Evolutionary conservation across 2,888 invertebrate genomes (phyloP).

Genomic region (Augiades crinisus): DNA sequence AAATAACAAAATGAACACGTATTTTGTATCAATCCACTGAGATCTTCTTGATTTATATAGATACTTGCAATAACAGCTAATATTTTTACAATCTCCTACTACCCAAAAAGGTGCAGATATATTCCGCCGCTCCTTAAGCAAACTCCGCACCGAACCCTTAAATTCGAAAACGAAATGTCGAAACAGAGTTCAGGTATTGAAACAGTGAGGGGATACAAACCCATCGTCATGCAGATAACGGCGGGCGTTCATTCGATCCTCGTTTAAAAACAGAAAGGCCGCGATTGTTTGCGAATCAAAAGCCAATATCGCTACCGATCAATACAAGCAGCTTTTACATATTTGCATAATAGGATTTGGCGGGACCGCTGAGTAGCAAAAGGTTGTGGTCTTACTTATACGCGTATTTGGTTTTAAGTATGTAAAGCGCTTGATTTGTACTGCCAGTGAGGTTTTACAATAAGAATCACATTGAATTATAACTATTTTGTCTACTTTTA

Average conservation of each 20-base stretch:
- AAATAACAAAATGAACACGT: too few species aligned
- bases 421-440: not conserved
- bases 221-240: not conserved
- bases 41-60: too few species aligned
- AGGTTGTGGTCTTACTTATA: conserved; percentile 26
- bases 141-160: not conserved
- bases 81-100: too few species aligned
- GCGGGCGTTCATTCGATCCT: conserved; percentile 40
- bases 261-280: conserved; percentile 66
- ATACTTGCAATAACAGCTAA: too few species aligned
- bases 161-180: too few species aligned
- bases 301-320: conserved; percentile 70
- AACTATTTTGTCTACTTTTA: too few species aligned
- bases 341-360: conserved; percentile 77
- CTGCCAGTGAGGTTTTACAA: not conserved
- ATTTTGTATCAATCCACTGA: too few species aligned
- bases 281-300: conserved; percentile 75
- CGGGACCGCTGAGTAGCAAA: conserved; percentile 44
- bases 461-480: not conserved
- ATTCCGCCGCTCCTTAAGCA: too few species aligned
- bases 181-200: too few species aligned
- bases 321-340: conserved; percentile 68
- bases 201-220: not conserved
- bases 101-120: too few species aligned
- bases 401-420: conserved; percentile 31